These are phyloP conservation scores for Agonum fuliginosum DNA, from an alignment of 2,888 invertebrate genomes.

Conservation along the genomic window DNA sequence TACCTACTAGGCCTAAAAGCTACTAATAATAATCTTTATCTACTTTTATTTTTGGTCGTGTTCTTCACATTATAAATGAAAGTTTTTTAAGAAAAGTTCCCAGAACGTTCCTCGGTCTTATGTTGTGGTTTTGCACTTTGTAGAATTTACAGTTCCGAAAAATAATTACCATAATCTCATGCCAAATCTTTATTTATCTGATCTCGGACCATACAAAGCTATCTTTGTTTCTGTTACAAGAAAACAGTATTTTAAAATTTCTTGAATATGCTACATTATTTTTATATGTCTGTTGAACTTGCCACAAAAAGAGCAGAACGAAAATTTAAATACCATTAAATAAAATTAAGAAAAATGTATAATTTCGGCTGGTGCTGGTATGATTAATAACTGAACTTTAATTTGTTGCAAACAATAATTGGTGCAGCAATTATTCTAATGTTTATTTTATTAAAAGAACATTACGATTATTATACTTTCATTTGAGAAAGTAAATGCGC, in stretches of 20 bases:
- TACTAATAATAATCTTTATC: too few relatives aligned
- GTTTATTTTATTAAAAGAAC: constrained; percentile 47
- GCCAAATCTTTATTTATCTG: constrained; percentile 1
- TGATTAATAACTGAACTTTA: constrained; percentile 7
- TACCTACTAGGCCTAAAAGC: too few relatives aligned
- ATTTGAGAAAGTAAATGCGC: constrained; percentile 44
- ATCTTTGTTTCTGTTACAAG: constrained; percentile 4
- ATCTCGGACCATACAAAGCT: neutral
- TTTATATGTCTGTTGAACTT: neutral
- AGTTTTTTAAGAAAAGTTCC: too few relatives aligned
- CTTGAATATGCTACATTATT: constrained; percentile 12
- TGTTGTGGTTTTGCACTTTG: neutral
- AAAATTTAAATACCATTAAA: constrained; percentile 33
- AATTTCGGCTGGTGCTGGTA: neutral
- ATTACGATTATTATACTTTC: constrained; percentile 38
- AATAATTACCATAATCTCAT: neutral
- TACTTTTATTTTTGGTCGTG: too few relatives aligned
- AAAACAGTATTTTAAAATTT: neutral
- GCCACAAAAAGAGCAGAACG: constrained; percentile 17
- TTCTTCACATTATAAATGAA: too few relatives aligned
- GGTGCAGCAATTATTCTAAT: constrained; percentile 14
- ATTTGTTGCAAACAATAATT: constrained; percentile 12
- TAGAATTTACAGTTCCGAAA: neutral
- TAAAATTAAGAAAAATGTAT: neutral
- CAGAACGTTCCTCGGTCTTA: too few relatives aligned